Conservation (phyloP, 2,888 invertebrate species). For the Sicus ferrugineus region DNA sequence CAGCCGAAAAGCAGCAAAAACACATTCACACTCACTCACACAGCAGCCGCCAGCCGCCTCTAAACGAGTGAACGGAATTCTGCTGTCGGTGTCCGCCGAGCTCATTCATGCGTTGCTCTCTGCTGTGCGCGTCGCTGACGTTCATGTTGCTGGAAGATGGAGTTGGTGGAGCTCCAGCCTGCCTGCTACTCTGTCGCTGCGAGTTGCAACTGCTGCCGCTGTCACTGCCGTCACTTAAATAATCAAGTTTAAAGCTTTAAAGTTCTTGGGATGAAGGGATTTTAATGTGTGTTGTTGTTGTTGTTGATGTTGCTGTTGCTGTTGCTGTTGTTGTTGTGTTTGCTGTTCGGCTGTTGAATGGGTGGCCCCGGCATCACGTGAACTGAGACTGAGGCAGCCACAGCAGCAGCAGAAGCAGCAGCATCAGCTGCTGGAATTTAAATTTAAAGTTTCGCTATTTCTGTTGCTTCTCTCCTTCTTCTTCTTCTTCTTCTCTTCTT, state of each 20-base stretch:
- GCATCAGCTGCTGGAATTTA: slow-evolving; percentile 15
- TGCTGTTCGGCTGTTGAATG: slow-evolving; percentile 23
- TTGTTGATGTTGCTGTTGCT: slow-evolving; percentile 31
- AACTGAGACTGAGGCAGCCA: slow-evolving; percentile 3
- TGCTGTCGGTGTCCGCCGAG: slow-evolving; percentile 29
- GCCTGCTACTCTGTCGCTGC: background rate
- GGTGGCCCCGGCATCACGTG: slow-evolving; percentile 24
- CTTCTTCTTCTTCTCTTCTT: too few species aligned
- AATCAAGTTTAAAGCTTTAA: slow-evolving; percentile 30
- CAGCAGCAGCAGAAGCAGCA: slow-evolving; percentile 18
- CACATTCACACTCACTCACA: background rate
- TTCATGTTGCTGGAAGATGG: slow-evolving; percentile 4
- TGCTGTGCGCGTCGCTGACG: background rate
- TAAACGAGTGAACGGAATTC: slow-evolving; percentile 28
- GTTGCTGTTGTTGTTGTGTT: slow-evolving; percentile 14
- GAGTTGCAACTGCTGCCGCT: slow-evolving; percentile 29
- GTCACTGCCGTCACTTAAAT: slow-evolving; percentile 28
- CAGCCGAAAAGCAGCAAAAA: background rate
- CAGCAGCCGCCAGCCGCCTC: background rate
- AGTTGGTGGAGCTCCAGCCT: background rate
- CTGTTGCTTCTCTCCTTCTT: background rate
- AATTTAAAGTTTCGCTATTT: slow-evolving; percentile 4
- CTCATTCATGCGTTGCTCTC: slow-evolving; percentile 34
- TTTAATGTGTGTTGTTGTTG: slow-evolving; percentile 28
- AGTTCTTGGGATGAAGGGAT: slow-evolving; percentile 29